A percentile compares a stretch with the other conserved stretches of the same genome.
Evolutionary conservation across 2,797 vertebrate genomes (phyloP).

Genomic region (Glossophaga mutica): DNA sequence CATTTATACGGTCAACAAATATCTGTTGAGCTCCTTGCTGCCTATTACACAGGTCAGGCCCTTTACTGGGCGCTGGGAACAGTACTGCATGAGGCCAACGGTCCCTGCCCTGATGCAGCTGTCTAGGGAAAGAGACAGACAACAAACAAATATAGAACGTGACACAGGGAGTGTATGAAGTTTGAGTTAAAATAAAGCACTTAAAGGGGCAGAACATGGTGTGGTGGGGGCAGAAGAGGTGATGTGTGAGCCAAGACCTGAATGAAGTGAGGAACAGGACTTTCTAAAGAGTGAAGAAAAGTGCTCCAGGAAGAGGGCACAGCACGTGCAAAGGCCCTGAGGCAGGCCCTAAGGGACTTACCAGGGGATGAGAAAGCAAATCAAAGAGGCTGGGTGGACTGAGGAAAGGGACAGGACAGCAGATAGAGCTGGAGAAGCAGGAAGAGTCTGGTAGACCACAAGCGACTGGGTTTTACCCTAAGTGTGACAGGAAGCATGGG

Average conservation of each 20-base stretch:
- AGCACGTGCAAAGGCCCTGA: not conserved
- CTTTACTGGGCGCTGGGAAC: not conserved
- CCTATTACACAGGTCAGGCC: accelerated
- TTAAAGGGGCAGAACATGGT: not conserved
- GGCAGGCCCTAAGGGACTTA: not conserved
- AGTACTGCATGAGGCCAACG: not conserved
- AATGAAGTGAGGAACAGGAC: not conserved
- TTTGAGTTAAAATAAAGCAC: not conserved
- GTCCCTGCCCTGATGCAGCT: not conserved
- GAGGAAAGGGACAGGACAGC: not conserved
- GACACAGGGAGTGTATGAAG: not conserved
- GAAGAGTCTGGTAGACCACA: accelerated
- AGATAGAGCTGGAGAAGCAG: not conserved
- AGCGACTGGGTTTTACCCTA: not conserved
- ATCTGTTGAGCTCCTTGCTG: not conserved
- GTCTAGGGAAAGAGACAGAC: not conserved
- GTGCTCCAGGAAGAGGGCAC: not conserved
- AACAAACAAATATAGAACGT: not conserved
- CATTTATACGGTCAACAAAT: not conserved
- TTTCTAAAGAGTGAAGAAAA: not conserved
- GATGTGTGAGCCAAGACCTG: not conserved
- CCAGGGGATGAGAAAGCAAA: not conserved
- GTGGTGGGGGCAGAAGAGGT: not conserved
- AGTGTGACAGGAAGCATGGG: not conserved
- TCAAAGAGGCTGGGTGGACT: not conserved